Evolutionary conservation across 2,113 vertebrate species (phyloP).

Genomic region (Strigops habroptila): DNA sequence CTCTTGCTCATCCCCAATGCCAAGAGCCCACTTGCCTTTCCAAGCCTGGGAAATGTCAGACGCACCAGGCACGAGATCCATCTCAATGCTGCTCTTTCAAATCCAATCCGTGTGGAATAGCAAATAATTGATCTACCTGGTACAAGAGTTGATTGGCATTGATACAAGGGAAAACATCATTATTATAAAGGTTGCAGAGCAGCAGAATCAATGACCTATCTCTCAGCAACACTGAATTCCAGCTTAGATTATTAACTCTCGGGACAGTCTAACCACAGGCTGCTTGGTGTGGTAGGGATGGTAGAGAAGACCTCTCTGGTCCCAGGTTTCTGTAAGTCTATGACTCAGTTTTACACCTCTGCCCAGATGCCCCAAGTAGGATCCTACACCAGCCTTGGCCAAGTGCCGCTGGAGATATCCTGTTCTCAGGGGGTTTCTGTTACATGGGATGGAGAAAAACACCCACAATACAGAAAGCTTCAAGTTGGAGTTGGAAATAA

Average conservation of each 20-base stretch:
- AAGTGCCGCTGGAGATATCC: not conserved
- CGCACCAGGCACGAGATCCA: not conserved
- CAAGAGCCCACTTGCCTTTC: not conserved
- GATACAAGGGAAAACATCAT: not conserved
- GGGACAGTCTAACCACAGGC: accelerated
- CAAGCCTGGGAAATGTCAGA: not conserved
- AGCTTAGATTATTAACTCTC: not conserved
- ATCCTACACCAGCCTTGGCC: not conserved
- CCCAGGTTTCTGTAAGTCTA: not conserved
- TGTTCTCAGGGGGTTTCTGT: not conserved
- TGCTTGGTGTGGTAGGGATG: accelerated
- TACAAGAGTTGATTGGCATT: not conserved
- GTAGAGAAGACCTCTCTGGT: not conserved
- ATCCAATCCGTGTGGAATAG: not conserved
- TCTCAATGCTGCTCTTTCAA: accelerated
- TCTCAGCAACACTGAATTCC: not conserved
- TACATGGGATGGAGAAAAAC: not conserved
- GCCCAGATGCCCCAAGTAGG: not conserved
- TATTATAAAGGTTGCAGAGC: not conserved
- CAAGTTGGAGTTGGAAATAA: not conserved
- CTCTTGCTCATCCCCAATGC: not conserved
- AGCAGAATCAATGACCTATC: not conserved
- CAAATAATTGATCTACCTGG: not conserved
- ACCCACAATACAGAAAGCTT: too few relatives aligned
- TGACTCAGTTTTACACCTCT: not conserved